Base-by-base conservation (phyloP, 2,888 invertebrate species). In the Griposia aprilina region DNA sequence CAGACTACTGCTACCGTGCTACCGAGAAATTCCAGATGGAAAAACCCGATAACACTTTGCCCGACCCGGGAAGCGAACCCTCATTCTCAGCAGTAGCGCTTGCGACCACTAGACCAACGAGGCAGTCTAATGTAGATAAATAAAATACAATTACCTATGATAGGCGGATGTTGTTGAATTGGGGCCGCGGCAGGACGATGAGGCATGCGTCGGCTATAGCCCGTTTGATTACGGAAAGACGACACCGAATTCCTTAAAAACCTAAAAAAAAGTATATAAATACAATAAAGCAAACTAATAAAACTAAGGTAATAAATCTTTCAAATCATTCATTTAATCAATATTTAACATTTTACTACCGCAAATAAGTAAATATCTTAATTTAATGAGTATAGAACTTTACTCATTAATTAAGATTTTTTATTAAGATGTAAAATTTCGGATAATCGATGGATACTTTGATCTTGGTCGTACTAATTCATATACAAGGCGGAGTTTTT, bases 181-280 rank as follows among this genome's bases (percentile, higher is more conserved):
- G 93, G 93, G 0, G 90, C 89, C 2, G 93, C 93, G 0, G 93
- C 92, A 1, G 95, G 95, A 0, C 96, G 92, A 85, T 96, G 97
- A 4, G 96, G 96, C 85, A 91, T 91, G 50, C 96, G 93, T 3
- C 97, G 93, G 62, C 98, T 98, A 93, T 99, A 99, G 0, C 99
- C 99, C 1, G 99, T 99, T 91, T 99, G 98, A 94, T 99, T 99
- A 90, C 98, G 98, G 93, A 99, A 99, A 88, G 98, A 98, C 76
- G 98, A 98, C 1, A 99, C 99, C 1, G 99, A 98, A 90, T 98
- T 99, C 67, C 99, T 97, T 80, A 99, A 95, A 96, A 98, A 99
- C 89, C 99, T 97, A 88, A 23, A 90, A 90, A 73, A 76, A 71
- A 59, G 13, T 26, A 20, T 20, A 45, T 6, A 26, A 36, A 66